A percentile compares a stretch with the other conserved stretches of the same genome.
Conservation (phyloP, 2,797 vertebrate genomes). For the Distichodus sexfasciatus region DNA sequence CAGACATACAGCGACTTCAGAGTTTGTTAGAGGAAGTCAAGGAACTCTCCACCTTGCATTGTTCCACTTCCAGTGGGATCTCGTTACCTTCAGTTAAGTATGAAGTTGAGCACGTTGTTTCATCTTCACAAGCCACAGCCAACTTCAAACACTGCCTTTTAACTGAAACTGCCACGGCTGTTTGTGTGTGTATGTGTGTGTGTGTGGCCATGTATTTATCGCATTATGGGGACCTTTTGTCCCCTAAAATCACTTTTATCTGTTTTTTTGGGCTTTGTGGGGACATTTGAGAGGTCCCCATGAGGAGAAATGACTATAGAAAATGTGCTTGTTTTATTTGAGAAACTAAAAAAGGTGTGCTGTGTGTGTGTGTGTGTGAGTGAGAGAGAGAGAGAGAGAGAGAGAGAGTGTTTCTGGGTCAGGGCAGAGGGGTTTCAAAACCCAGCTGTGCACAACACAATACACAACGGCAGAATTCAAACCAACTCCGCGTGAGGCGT, state of each 20-base stretch:
- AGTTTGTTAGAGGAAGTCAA: neutral
- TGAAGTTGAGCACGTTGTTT: neutral
- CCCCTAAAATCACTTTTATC: too few relatives aligned
- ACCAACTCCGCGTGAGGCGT: neutral
- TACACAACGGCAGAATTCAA: conserved; percentile 2
- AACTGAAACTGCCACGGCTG: neutral
- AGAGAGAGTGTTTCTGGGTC: conserved; percentile 24
- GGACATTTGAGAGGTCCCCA: too few relatives aligned
- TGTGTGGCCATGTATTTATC: too few relatives aligned
- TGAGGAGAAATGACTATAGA: too few relatives aligned
- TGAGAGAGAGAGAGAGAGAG: too few relatives aligned
- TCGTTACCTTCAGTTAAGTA: neutral
- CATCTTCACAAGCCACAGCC: conserved; percentile 1
- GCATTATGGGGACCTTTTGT: too few relatives aligned
- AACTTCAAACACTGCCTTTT: conserved; percentile 1
- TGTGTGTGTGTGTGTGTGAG: too few relatives aligned
- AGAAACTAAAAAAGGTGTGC: too few relatives aligned
- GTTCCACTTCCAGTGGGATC: neutral
- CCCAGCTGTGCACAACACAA: conserved; percentile 15
- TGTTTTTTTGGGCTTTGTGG: too few relatives aligned
- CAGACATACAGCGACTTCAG: too few relatives aligned
- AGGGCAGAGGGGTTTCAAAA: neutral
- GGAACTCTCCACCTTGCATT: neutral
- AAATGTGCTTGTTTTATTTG: too few relatives aligned
- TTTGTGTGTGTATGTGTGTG: conserved; percentile 9